Evolutionary conservation across 1,140 invertebrate species (phyloP).

Genomic region (Drosophila auraria): DNA sequence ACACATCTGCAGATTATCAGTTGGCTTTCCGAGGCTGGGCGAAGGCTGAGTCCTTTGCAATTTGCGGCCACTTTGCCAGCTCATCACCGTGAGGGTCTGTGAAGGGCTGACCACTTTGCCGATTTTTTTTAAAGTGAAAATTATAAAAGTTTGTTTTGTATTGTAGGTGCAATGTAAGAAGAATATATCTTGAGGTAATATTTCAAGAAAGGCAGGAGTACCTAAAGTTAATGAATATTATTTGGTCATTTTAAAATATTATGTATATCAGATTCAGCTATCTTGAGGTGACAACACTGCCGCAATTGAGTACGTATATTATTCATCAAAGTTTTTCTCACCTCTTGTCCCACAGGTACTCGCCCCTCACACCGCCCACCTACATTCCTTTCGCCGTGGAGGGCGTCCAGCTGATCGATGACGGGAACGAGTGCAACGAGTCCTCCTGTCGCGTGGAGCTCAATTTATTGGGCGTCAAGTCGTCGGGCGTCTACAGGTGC

Average conservation of each 20-base stretch:
- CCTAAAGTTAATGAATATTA: background rate
- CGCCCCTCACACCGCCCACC: constrained; percentile 75
- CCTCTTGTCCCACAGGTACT: constrained; percentile 56
- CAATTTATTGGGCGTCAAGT: constrained; percentile 86
- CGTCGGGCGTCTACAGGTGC: constrained; percentile 87
- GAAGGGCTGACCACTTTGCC: constrained; percentile 13
- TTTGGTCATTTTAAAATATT: too few species aligned
- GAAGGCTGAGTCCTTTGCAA: constrained; percentile 40
- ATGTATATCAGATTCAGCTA: too few species aligned
- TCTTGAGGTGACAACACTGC: background rate
- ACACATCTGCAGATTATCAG: constrained; percentile 67
- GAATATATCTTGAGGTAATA: background rate
- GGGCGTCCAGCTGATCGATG: constrained; percentile 91
- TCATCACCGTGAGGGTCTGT: constrained; percentile 23
- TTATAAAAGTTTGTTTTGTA: background rate
- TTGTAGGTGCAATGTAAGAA: background rate
- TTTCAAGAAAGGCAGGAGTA: background rate
- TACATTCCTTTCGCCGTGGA: constrained; percentile 77
- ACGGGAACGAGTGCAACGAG: constrained; percentile 87
- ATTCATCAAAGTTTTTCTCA: background rate
- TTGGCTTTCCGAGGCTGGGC: constrained; percentile 31
- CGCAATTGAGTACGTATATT: background rate
- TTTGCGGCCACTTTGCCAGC: constrained; percentile 68
- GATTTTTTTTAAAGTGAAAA: constrained; percentile 1
- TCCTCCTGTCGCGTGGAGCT: constrained; percentile 86